Base-by-base conservation (phyloP, 2,888 invertebrate species). In the Synanthedon vespiformis region DNA sequence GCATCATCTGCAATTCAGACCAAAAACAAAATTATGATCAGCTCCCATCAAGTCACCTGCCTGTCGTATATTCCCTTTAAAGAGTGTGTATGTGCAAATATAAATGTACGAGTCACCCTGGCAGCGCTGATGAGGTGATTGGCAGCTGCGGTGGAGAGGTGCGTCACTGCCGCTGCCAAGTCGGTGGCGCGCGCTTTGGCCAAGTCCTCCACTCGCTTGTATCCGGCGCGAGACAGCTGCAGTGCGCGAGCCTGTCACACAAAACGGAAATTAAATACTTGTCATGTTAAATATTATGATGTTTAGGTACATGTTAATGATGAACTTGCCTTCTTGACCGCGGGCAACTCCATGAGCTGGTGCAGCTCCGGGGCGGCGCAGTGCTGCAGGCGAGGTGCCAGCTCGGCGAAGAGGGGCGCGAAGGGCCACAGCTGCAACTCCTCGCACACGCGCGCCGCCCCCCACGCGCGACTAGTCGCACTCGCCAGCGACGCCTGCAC, bases 281-380 rank as follows among this genome's bases (percentile, higher is more conserved):
- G 22, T 22, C 22, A 4, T 1, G 22, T 22, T 22, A 22, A 22
- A 4, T 22, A 22, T 22, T 22, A 22, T 22, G 22, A 5, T 22
- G 22, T 22, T n/a, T 22, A 22, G 22, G 22, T 22, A 22, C 1
- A 22, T 5, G 22, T 5, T n/a, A 5, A 22, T 22, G 18, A 18
- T 18, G 11, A 16, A 48, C 12, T 18, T 34, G 77, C 80, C 81
- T 93, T 92, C 88, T 94, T 95, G 3, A 98, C 96, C 16, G 92
- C 91, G 1, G 98, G 97, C 60, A 98, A 88, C 59, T 96, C 94
- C 92, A 98, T 91, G 16, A 99, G 88, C 11, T 93, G 92, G 40
- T 92, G 84, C 53, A 98, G 83, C 62, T 97, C 96, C 0, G 90
- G 85, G 10, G 93, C 90, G 54, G 95, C 95, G 77, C 96, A 96